These are phyloP conservation scores for Nezara viridula DNA, from an alignment of 2,888 invertebrate species.

Conservation along the genomic window DNA sequence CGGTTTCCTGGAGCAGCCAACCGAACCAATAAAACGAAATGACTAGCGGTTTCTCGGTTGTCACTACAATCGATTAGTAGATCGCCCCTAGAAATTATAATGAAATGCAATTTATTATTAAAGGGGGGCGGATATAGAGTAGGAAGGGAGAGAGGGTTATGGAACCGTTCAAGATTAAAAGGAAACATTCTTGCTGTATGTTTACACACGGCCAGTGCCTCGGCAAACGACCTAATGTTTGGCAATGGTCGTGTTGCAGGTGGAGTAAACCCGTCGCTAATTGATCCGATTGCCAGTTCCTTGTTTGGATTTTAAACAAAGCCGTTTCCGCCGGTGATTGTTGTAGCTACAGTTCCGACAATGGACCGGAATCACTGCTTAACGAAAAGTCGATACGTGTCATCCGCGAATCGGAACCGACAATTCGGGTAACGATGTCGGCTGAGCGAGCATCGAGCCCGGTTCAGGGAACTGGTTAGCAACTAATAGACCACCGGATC, in stretches of 20 bases:
- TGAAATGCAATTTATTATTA: not conserved
- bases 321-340: not conserved
- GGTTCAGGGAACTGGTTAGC: no score
- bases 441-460: no score
- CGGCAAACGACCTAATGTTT: no score
- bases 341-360: not conserved
- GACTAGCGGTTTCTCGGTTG: not conserved
- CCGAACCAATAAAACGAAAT: not conserved
- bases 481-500: no score
- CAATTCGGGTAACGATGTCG: not conserved
- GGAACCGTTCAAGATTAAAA: not conserved
- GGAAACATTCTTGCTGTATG: not conserved
- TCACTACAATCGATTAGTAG: not conserved
- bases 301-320: constrained; percentile 14
- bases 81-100: not conserved
- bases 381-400: not conserved
- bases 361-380: constrained; percentile 3
- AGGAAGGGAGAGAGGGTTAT: no score
- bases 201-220: no score
- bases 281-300: not conserved
- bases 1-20: not conserved
- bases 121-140: not conserved
- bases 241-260: not conserved
- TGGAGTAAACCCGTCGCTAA: not conserved
- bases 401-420: not conserved